Evolutionary conservation across 2,113 vertebrate species (phyloP).

Genomic region (Plectropomus leopardus): DNA sequence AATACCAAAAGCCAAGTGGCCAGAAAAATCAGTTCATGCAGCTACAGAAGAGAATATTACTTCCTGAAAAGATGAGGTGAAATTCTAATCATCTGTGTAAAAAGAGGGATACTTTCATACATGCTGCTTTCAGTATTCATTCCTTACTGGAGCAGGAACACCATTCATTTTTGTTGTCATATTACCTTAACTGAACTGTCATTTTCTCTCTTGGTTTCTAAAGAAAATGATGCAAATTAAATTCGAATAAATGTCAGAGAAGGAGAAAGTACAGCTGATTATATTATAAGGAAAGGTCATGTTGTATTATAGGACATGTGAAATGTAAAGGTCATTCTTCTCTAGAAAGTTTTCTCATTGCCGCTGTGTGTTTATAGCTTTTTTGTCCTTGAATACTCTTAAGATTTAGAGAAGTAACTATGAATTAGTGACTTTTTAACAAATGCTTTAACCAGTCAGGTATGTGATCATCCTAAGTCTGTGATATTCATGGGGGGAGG

Average conservation of each 20-base stretch:
- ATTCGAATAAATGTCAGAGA: slow-evolving; percentile 23
- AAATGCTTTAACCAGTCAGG: neutral
- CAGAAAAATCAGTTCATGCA: neutral
- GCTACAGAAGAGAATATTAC: neutral
- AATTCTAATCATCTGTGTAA: neutral
- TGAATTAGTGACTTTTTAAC: neutral
- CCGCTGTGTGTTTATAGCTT: neutral
- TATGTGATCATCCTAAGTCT: neutral
- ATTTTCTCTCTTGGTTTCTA: neutral
- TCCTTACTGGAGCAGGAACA: neutral
- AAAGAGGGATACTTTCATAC: neutral
- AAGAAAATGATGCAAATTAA: slow-evolving; percentile 1
- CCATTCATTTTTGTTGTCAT: neutral
- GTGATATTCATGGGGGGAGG: too few relatives aligned
- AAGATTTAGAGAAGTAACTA: neutral
- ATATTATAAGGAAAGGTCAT: slow-evolving; percentile 22
- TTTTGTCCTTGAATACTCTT: neutral
- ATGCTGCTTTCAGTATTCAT: neutral
- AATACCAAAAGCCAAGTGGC: too few relatives aligned
- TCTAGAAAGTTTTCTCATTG: neutral
- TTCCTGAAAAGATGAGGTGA: neutral
- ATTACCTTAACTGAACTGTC: neutral
- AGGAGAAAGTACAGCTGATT: neutral
- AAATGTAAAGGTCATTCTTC: slow-evolving; percentile 26
- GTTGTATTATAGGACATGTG: neutral